Evolutionary conservation across 2,888 invertebrate species (phyloP), one percentile per base, ranked within the genome.

Genomic region (Andrena bicolor): DNA sequence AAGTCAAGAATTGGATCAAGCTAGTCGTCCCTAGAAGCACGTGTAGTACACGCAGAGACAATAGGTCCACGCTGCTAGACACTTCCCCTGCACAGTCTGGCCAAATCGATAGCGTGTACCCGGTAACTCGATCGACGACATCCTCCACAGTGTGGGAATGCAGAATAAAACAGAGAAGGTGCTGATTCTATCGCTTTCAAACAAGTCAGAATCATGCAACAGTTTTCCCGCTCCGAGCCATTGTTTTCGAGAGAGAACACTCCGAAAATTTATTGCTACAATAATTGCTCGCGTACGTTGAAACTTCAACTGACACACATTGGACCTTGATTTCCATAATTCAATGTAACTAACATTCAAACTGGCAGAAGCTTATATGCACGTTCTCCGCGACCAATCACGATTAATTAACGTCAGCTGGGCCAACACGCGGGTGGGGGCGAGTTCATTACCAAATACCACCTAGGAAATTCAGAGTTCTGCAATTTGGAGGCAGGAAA

Each of bases 91-190:
- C 65, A 66, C 41, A 61, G 81, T 68, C 58, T 78, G 71, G 75
- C 32, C 60, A 76, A 76, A 85, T 87, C 87, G 83, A 87, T 87
- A 87, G n/a, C 66, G 26, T 64, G 86, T 71, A 64, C 83, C 81
- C 61, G 69, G 70, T 72, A 87, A 87, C 87, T 85, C 81, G 77
- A 77, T 73, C 80, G 81, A 16, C 68, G 30, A 49, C 70, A 41
- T 48, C 66, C 51, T 63, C 71, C n/a, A 28, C 66, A 8, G 48
- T 56, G 3, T 26, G 13, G 16, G 16, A 41, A 41, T 41, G 4
- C 41, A 41, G 41, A 41, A 41, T 41, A 41, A 41, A 41, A 41
- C 16, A 41, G 16, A 16, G 23, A 23, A 8, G 8, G 8, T 63
- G 49, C 35, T 61, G 53, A 32, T 35, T 28, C 41, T 41, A 41